These are phyloP conservation scores for Engystomops pustulosus DNA, from an alignment of 2,113 vertebrate genomes.

Conservation along the genomic window DNA sequence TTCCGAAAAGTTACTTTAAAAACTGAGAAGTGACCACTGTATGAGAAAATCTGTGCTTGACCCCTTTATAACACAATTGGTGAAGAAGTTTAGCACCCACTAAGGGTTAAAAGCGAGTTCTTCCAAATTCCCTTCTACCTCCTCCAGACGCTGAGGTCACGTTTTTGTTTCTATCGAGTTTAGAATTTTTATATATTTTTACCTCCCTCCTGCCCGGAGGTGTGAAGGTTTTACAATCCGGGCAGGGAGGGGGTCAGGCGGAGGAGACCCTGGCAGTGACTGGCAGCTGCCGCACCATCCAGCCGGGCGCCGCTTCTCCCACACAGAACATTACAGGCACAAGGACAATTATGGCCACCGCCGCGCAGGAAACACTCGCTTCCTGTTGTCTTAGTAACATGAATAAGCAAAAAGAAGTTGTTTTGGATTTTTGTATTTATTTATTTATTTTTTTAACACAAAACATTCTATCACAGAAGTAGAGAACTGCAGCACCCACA, in stretches of 20 bases:
- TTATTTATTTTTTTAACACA: not conserved
- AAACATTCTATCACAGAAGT: not conserved
- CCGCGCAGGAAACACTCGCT: not conserved
- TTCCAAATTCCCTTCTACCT: not conserved
- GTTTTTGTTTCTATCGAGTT: not conserved
- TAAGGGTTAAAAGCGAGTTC: too few species aligned
- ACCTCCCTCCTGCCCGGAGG: not conserved
- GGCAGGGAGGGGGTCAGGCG: not conserved
- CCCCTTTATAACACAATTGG: too few species aligned
- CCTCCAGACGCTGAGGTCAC: not conserved
- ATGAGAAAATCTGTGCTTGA: too few species aligned
- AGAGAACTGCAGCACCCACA: not conserved
- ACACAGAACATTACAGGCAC: not conserved
- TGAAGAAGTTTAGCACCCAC: too few species aligned
- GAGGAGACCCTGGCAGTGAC: not conserved
- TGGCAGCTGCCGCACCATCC: not conserved
- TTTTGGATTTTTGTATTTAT: not conserved
- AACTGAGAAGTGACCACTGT: too few species aligned
- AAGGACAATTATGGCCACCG: slow-evolving; percentile 9
- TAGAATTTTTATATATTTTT: too few species aligned
- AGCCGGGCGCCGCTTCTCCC: not conserved
- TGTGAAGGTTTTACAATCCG: not conserved
- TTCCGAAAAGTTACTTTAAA: too few species aligned
- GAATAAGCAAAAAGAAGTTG: not conserved
- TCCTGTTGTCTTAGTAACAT: slow-evolving; percentile 43